Evolutionary conservation across 1,140 invertebrate species (phyloP).

Genomic region (Agrilus planipennis): DNA sequence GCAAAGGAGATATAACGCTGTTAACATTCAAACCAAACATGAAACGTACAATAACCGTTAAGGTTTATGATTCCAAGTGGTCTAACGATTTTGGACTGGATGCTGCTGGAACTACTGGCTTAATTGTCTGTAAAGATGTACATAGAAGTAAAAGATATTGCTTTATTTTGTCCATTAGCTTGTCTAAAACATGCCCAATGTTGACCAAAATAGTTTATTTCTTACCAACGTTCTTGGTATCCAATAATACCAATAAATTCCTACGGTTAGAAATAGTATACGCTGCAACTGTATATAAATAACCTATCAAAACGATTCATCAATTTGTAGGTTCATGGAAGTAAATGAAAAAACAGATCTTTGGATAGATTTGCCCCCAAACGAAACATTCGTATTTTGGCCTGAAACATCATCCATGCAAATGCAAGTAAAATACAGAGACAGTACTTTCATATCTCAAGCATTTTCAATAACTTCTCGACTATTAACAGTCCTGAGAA

Average conservation of each 20-base stretch:
- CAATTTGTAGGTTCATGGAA: conserved; percentile 59
- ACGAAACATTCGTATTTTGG: conserved; percentile 65
- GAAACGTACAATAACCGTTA: conserved; percentile 46
- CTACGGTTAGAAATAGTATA: conserved; percentile 39
- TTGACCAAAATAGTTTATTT: conserved; percentile 78
- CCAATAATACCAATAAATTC: conserved; percentile 57
- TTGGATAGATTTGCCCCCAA: conserved; percentile 63
- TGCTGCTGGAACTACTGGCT: conserved; percentile 56
- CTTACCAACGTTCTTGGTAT: conserved; percentile 71
- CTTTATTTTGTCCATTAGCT: conserved; percentile 41
- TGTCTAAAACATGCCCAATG: conserved; percentile 52
- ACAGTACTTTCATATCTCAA: conserved; percentile 64
- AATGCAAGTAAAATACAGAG: conserved; percentile 67
- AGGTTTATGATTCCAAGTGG: conserved; percentile 61
- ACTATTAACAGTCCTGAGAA: conserved; percentile 62
- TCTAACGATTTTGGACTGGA: conserved; percentile 59
- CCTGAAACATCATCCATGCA: conserved; percentile 68
- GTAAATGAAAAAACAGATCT: conserved; percentile 72
- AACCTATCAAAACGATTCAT: neutral
- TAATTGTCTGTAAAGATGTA: conserved; percentile 59
- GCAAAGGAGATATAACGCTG: conserved; percentile 51
- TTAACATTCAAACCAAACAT: conserved; percentile 58
- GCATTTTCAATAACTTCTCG: conserved; percentile 58
- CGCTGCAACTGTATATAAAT: too few relatives aligned
- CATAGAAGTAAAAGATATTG: conserved; percentile 51